A percentile compares a stretch with the other conserved stretches of the same genome.
Evolutionary conservation across 2,888 invertebrate species (phyloP).

Genomic region (Leuctra nigra): DNA sequence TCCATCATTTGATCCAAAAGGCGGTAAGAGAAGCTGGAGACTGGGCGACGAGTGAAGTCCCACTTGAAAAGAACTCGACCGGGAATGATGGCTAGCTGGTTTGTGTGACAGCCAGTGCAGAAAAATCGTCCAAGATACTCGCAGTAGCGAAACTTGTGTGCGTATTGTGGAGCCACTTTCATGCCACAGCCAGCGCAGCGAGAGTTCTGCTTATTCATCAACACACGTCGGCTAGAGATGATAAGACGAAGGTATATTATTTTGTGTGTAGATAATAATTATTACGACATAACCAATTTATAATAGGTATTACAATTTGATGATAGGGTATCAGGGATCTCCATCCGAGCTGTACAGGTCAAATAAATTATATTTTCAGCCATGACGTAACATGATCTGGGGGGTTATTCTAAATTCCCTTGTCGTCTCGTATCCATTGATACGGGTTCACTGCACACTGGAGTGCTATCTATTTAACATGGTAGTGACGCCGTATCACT

Average conservation of each 20-base stretch:
- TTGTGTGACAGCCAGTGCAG: conserved; percentile 80
- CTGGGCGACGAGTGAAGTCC: conserved; percentile 64
- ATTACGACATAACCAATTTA: no score
- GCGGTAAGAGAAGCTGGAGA: conserved; percentile 72
- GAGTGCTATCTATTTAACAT: no score
- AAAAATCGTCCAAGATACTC: conserved; percentile 79
- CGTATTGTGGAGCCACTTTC: conserved; percentile 64
- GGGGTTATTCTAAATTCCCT: no score
- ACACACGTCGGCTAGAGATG: conserved; percentile 49
- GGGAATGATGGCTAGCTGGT: conserved; percentile 65
- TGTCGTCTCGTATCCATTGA: no score
- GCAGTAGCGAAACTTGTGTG: conserved; percentile 70
- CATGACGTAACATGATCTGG: no score
- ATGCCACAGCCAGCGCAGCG: conserved; percentile 82
- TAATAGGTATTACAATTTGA: no score
- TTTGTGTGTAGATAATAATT: no score
- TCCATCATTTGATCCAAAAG: conserved; percentile 66
- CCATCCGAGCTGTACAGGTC: no score
- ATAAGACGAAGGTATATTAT: conserved; percentile 25
- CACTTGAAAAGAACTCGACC: conserved; percentile 58
- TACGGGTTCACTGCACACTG: no score
- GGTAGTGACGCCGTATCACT: no score
- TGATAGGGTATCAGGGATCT: no score
- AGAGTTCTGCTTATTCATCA: conserved; percentile 66
- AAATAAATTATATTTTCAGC: no score